These are phyloP conservation scores for Poecile atricapillus DNA, from an alignment of 2,113 vertebrate genomes.

Conservation along the genomic window DNA sequence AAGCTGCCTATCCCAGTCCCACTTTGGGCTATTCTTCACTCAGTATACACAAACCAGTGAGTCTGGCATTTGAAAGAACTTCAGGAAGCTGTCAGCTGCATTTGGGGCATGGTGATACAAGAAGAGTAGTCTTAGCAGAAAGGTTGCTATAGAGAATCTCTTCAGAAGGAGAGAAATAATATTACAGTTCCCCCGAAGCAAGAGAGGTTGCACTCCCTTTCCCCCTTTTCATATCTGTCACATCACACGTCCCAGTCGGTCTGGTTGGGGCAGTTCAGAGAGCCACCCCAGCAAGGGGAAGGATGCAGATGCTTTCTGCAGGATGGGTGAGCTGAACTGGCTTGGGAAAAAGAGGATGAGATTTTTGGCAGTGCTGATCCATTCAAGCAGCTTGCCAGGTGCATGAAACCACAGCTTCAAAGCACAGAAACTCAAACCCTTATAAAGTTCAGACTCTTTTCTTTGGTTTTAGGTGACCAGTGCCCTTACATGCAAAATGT, in stretches of 20 bases:
- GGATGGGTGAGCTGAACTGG: not conserved
- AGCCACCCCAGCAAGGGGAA: not conserved
- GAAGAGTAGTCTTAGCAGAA: not conserved
- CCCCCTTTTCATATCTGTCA: not conserved
- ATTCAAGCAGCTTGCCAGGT: not conserved
- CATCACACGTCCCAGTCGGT: fast-evolving
- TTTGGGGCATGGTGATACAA: not conserved
- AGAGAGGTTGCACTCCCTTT: not conserved
- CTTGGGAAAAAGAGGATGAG: not conserved
- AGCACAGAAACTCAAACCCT: not conserved
- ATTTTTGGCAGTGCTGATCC: not conserved
- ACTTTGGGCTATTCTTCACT: not conserved
- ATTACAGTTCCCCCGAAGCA: not conserved
- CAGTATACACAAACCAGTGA: not conserved
- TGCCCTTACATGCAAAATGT: not conserved
- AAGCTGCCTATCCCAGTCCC: not conserved
- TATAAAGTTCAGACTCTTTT: fast-evolving
- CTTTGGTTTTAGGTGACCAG: not conserved
- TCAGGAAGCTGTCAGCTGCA: not conserved
- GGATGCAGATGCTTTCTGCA: not conserved
- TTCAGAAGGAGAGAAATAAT: not conserved
- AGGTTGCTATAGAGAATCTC: not conserved
- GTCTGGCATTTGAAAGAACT: not conserved
- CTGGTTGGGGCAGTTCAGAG: not conserved
- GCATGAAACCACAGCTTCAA: not conserved